Evolutionary conservation across 2,888 invertebrate genomes (phyloP).

Genomic region (Drepana falcataria): DNA sequence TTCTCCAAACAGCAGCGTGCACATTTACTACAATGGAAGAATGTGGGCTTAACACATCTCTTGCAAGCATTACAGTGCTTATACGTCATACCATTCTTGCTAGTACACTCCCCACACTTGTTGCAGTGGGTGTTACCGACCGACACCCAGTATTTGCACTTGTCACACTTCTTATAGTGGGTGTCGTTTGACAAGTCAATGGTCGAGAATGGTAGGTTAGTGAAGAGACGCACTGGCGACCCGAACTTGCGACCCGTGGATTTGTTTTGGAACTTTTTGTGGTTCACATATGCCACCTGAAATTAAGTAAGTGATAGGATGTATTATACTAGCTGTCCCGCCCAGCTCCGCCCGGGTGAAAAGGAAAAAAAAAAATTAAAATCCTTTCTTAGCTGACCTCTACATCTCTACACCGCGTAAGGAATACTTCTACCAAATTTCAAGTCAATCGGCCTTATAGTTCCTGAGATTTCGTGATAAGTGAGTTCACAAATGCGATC

Average conservation of each 20-base stretch:
- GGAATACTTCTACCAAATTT: too few species aligned
- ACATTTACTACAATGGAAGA: conserved; percentile 87
- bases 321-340: too few species aligned
- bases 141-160: conserved; percentile 83
- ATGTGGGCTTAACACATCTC: conserved; percentile 91
- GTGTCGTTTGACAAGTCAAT: conserved; percentile 72
- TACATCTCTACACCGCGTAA: too few species aligned
- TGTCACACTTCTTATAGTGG: conserved; percentile 86
- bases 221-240: conserved; percentile 93
- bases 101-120: conserved; percentile 63
- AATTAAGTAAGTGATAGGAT: conserved; percentile 5
- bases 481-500: too few species aligned
- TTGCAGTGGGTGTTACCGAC: conserved; percentile 56
- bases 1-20: conserved; percentile 78
- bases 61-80: conserved; percentile 87
- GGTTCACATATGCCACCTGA: conserved; percentile 89
- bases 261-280: conserved; percentile 82
- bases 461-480: too few species aligned
- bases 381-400: too few species aligned
- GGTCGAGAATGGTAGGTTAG: conserved; percentile 82
- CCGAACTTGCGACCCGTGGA: conserved; percentile 84
- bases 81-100: conserved; percentile 83
- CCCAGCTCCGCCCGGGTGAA: too few species aligned
- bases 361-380: too few species aligned
- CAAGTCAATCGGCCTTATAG: too few species aligned